These are phyloP conservation scores for Drosophila chauvacae DNA, from an alignment of 1,140 invertebrate genomes.

Conservation along the genomic window DNA sequence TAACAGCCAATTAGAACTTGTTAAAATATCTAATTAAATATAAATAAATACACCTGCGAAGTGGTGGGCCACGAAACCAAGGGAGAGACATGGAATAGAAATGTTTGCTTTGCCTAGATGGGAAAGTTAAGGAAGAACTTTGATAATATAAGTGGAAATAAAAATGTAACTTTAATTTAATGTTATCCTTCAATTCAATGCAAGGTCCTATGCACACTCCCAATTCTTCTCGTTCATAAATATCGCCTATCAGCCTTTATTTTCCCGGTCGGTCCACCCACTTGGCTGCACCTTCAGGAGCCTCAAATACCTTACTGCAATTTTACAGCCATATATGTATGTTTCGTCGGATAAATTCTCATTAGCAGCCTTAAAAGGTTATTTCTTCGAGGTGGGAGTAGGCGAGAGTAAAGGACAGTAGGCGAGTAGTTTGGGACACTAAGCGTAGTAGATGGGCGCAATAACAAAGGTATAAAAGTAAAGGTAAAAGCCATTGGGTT, in stretches of 20 bases:
- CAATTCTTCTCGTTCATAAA: neutral
- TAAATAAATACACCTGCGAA: constrained; percentile 25
- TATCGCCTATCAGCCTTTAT: neutral
- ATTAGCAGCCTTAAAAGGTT: constrained; percentile 5
- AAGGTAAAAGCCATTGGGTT: neutral
- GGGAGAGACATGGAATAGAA: neutral
- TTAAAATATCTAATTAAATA: constrained; percentile 43
- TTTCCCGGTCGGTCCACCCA: neutral
- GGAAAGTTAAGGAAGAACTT: neutral
- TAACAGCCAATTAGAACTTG: constrained; percentile 35
- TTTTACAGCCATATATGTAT: constrained; percentile 29
- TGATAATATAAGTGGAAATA: neutral
- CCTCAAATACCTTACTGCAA: constrained; percentile 35
- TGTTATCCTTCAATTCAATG: neutral
- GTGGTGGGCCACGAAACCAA: neutral
- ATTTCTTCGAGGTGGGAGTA: neutral
- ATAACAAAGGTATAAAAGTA: neutral
- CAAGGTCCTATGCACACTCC: neutral
- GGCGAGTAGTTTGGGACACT: neutral
- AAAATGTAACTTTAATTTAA: neutral
- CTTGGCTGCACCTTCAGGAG: neutral
- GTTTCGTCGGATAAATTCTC: constrained; percentile 16
- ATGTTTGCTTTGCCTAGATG: neutral
- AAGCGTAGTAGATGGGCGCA: neutral
- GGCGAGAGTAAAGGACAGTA: neutral